phyloP scores from a whole-genome alignment of 2,888 invertebrate species.

The Arge pagana region DNA sequence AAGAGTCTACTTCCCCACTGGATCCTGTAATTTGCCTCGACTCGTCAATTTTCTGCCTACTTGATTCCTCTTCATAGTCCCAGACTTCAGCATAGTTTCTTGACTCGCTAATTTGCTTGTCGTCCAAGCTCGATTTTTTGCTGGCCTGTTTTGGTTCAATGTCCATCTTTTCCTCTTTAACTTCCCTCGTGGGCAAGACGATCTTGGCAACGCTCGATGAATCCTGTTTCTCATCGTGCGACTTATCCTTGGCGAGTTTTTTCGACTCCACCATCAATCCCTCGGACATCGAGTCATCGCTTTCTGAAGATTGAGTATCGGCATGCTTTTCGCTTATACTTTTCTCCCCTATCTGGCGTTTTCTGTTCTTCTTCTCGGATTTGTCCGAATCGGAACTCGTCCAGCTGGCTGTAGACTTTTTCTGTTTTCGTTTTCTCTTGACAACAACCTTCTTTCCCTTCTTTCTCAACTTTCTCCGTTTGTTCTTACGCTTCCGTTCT shows the following conservation, averaged over 20 bases:
- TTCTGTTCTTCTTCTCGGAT: neutral
- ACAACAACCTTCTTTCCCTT: slow-evolving; percentile 30
- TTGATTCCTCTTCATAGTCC: slow-evolving; percentile 2
- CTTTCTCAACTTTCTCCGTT: slow-evolving; percentile 23
- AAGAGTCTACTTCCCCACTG: neutral
- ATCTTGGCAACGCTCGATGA: neutral
- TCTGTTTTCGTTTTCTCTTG: slow-evolving; percentile 44
- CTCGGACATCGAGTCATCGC: neutral
- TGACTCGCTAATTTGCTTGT: neutral
- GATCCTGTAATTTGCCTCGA: too few species aligned
- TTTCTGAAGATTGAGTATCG: too few species aligned
- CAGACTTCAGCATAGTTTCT: slow-evolving; percentile 1
- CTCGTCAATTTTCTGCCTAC: too few species aligned
- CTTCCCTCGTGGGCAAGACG: slow-evolving; percentile 6
- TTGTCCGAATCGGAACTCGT: slow-evolving; percentile 48
- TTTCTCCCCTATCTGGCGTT: slow-evolving; percentile 7
- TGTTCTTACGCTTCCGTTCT: slow-evolving; percentile 21
- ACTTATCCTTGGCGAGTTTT: slow-evolving; percentile 1
- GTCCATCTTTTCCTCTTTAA: slow-evolving; percentile 13
- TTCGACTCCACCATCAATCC: neutral
- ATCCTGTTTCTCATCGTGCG: neutral
- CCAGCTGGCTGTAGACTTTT: slow-evolving; percentile 40
- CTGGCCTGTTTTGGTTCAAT: too few species aligned
- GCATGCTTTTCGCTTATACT: slow-evolving; percentile 1
- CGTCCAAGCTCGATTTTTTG: neutral